Evolutionary conservation across 2,113 vertebrate species (phyloP), one percentile per base, ranked within the genome.

Genomic region (Corythaeola cristata): DNA sequence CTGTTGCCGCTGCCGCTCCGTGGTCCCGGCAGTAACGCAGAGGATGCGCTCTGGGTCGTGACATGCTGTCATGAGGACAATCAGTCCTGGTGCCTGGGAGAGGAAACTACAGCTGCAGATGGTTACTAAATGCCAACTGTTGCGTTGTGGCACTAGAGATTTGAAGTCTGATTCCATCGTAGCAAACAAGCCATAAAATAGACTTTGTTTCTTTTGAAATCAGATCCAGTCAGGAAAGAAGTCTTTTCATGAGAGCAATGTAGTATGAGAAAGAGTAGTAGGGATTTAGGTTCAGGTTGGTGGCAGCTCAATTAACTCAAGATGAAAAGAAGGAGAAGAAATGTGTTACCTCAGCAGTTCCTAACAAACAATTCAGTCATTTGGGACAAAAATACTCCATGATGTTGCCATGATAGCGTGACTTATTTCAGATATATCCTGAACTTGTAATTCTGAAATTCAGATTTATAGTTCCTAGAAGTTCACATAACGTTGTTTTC

Each of bases 221-320:
- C 8, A 4, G 63, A 20, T 44, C 37, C 33, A 5, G 2, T 9
- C 23, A 47, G 68, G 74, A 47, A 23, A 39, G 37, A 44, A 14
- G n/a, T 30, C 33, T 53, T 58, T 56, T 20, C 6, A 9, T 5
- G 19, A 37, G 75, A 80, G 52, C 52, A 11, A 2, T 8, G 4
- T 19, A 3, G 6, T 3, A 7, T 3, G 11, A 24, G 45, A 21
- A 33, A 23, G 3, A 15, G 63, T 2, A 44, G 35, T 3, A 22
- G 75, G 75, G 62, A 26, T 30, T 58, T 26, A 13, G 68, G 52
- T 62, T 68, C 44, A 50, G 11, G 27, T 20, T 60, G 30, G 56
- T 32, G 56, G 50, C 64, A 32, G 50, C 67, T 68, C 1, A 1
- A 30, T 13, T 56, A 27, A 45, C 62, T 69, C 23, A 4, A 37